Evolutionary conservation across 2,888 invertebrate species (phyloP), one percentile per base, ranked within the genome.

Genomic region (Volucella inflata): DNA sequence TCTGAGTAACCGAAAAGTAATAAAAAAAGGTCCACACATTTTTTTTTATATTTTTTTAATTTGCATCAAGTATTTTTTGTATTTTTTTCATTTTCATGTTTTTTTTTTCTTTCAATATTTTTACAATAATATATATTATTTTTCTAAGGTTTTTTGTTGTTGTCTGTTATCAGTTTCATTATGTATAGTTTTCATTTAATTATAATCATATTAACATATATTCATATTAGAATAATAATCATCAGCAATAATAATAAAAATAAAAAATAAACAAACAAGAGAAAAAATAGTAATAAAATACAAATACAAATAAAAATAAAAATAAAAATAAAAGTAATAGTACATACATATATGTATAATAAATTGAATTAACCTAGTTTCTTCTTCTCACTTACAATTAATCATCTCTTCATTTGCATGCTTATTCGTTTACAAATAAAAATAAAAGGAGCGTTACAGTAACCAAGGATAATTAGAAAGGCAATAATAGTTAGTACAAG

Each of bases 21-120:
- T n/a, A 42, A 44, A 62, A 21, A 50, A 51, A 50, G 44, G 48
- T 6, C n/a, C n/a, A 14, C 10, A 68, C 30, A 30, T 21, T 50
- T 53, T 59, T 48, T 48, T 74, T 46, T 79, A 57, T 81, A 40
- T 65, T 79, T 84, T 84, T 85, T 81, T 70, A 85, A 81, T 85
- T 85, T 85, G 85, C 85, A 85, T 85, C 67, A 85, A 85, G 55
- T 81, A 81, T 85, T 85, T 30, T 85, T 81, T 85, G 76, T 85
- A 81, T 80, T 85, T 81, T 67, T 85, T 80, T 75, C 75, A 67
- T 76, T 84, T 80, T 77, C 67, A 50, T 71, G n/a, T n/a, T n/a
- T n/a, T 85, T 81, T 75, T 79, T 57, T 64, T 67, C 81, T 74
- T 76, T 85, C 70, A 85, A 30, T 85, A 81, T 81, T 85, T 84